Evolutionary conservation across 2,113 vertebrate genomes (phyloP), one percentile per base, ranked within the genome.

Genomic region (Archilochus colubris): DNA sequence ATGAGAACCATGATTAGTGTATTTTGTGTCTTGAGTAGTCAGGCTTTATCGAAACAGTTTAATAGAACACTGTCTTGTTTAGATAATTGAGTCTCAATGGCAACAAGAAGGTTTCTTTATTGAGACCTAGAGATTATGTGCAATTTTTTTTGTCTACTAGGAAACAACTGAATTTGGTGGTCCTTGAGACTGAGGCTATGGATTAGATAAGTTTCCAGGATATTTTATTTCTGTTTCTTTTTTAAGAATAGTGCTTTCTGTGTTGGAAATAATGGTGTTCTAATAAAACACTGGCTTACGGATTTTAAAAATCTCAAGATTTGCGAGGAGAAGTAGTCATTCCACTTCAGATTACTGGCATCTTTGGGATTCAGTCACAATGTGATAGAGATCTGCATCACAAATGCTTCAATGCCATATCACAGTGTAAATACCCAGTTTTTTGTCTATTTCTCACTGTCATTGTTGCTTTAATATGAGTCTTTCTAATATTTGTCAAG

Each of bases 381-480:
- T 12, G 7, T n/a, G 17, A 17, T 74, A n/a, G 61, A 53, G n/a
- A 9, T 62, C 20, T 78, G 8, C 38, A 27, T 68, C 0, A 2
- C 43, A 72, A 33, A 38, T 15, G 55, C 28, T 62, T 46, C 24
- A 4, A 7, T 91, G 31, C 22, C 5, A 0, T 48, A 10, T 64
- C 72, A 33, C 11, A 18, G 55, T 33, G 43, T n/a, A 55, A 70
- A 70, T n/a, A 72, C 25, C 12, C 10, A 14, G 3, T 77, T 61
- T 89, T 5, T 17, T 46, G 40, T 27, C 19, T 46, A 2, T 40
- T 70, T 48, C 7, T 72, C 14, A 17, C 25, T 67, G 4, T n/a
- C 3, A 0, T 51, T 85, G 46, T 0, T 89, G 18, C 6, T 38
- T 86, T 87, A 73, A 40, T 16, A 9, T 15, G 1, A 54, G 14